Evolutionary conservation across 2,797 vertebrate genomes (phyloP).

Genomic region (Acanthiza pusilla): DNA sequence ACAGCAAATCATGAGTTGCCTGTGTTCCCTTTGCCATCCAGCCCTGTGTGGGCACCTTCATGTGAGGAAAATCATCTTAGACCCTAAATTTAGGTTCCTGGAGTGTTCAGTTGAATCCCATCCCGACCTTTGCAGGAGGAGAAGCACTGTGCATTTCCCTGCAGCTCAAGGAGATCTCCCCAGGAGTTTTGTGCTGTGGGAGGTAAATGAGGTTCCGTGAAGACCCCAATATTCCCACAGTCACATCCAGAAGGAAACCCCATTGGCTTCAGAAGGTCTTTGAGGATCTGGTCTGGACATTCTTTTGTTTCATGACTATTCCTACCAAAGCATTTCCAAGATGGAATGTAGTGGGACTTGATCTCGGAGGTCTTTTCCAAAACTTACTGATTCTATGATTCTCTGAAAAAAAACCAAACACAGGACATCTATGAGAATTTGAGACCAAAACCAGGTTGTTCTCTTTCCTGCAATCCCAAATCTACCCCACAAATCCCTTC

Average conservation of each 20-base stretch:
- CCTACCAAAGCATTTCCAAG: background rate
- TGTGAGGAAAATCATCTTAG: background rate
- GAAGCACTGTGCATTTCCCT: background rate
- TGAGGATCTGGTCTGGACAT: background rate
- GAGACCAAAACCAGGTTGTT: background rate
- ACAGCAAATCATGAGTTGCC: background rate
- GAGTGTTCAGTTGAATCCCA: background rate
- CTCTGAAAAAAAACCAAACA: background rate
- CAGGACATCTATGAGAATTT: background rate
- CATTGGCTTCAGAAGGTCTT: background rate
- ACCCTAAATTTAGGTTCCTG: background rate
- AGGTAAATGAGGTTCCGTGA: background rate
- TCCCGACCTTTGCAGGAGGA: background rate
- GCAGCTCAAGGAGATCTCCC: background rate
- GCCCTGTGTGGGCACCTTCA: background rate
- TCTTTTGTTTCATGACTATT: background rate
- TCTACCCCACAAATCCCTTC: background rate
- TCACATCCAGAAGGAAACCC: background rate
- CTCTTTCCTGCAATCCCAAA: background rate
- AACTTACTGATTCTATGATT: background rate
- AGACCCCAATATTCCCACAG: background rate
- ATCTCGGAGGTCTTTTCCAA: background rate
- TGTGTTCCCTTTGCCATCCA: background rate
- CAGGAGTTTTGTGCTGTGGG: background rate
- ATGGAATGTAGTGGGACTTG: background rate